Evolutionary conservation across 2,888 invertebrate genomes (phyloP).

Genomic region (Caenorhabditis becei): DNA sequence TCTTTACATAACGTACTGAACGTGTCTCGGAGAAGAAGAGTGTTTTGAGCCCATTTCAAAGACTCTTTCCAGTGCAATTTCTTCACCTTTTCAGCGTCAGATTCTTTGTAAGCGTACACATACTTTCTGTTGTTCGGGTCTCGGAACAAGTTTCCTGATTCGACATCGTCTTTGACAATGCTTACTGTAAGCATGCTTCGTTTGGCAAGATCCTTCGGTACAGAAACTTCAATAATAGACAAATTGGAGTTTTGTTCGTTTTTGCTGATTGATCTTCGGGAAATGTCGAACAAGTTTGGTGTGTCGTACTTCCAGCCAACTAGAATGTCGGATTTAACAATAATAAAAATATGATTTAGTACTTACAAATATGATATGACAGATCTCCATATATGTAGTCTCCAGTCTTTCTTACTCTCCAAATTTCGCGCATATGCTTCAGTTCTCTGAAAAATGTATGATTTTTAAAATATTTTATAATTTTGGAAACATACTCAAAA

Average conservation of each 20-base stretch:
- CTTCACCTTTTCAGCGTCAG: slow-evolving; percentile 60
- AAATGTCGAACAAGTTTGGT: slow-evolving; percentile 71
- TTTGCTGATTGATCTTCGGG: slow-evolving; percentile 42
- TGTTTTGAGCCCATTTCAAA: slow-evolving; percentile 79
- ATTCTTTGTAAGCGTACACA: slow-evolving; percentile 39
- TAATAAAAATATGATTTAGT: too few species aligned
- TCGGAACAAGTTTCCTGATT: slow-evolving; percentile 53
- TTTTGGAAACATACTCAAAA: slow-evolving; percentile 59
- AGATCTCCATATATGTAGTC: slow-evolving; percentile 78
- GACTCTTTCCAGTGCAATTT: slow-evolving; percentile 76
- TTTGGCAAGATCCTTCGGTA: slow-evolving; percentile 74
- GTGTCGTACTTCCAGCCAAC: slow-evolving; percentile 71
- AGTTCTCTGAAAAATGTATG: slow-evolving; percentile 67
- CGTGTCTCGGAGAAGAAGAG: slow-evolving; percentile 76
- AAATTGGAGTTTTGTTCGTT: background rate
- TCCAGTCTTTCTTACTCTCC: slow-evolving; percentile 75
- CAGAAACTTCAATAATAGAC: slow-evolving; percentile 59
- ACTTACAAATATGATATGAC: slow-evolving; percentile 77
- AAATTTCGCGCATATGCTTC: slow-evolving; percentile 76
- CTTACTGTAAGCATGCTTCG: slow-evolving; percentile 71
- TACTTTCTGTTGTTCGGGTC: slow-evolving; percentile 43
- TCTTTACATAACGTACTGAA: slow-evolving; percentile 68
- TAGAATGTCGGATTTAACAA: too few species aligned
- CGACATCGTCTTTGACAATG: slow-evolving; percentile 65
- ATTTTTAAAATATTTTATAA: background rate